These are phyloP conservation scores for Daktulosphaira vitifoliae DNA, from an alignment of 1,140 invertebrate genomes.

Conservation along the genomic window DNA sequence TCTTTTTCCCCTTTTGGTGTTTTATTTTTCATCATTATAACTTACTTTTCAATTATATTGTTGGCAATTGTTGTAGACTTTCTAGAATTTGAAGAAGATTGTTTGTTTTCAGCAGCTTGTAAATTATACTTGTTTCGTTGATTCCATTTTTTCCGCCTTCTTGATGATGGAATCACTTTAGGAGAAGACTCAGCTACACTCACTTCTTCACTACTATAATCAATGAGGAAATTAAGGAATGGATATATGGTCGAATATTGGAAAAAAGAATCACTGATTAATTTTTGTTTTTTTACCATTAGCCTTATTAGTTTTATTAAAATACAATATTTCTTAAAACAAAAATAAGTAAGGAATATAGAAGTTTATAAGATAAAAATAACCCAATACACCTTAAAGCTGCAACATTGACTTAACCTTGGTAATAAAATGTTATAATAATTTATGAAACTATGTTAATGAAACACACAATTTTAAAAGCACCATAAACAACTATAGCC, in stretches of 20 bases:
- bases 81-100: slow-evolving; percentile 25
- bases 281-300: slow-evolving; percentile 24
- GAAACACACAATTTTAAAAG: slow-evolving; percentile 7
- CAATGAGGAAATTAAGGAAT: slow-evolving; percentile 14
- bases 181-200: slow-evolving; percentile 17
- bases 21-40: not conserved
- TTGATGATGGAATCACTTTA: slow-evolving; percentile 16
- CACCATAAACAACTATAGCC: slow-evolving; percentile 16
- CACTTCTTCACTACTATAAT: slow-evolving; percentile 32
- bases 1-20: slow-evolving; percentile 18
- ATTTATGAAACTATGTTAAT: slow-evolving; percentile 11
- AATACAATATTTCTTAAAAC: not conserved
- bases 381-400: slow-evolving; percentile 31
- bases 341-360: slow-evolving; percentile 16
- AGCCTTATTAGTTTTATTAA: slow-evolving; percentile 29
- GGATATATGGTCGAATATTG: slow-evolving; percentile 21
- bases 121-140: slow-evolving; percentile 29
- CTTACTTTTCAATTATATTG: slow-evolving; percentile 29
- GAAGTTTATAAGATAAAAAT: slow-evolving; percentile 26
- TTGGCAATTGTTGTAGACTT: slow-evolving; percentile 30
- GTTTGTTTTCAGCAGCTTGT: slow-evolving; percentile 15
- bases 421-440: slow-evolving; percentile 17
- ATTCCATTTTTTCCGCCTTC: slow-evolving; percentile 30
- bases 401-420: slow-evolving; percentile 33
- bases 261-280: slow-evolving; percentile 33